These are phyloP conservation scores for Adelphocoris suturalis DNA, from an alignment of 2,888 invertebrate genomes.

Conservation along the genomic window DNA sequence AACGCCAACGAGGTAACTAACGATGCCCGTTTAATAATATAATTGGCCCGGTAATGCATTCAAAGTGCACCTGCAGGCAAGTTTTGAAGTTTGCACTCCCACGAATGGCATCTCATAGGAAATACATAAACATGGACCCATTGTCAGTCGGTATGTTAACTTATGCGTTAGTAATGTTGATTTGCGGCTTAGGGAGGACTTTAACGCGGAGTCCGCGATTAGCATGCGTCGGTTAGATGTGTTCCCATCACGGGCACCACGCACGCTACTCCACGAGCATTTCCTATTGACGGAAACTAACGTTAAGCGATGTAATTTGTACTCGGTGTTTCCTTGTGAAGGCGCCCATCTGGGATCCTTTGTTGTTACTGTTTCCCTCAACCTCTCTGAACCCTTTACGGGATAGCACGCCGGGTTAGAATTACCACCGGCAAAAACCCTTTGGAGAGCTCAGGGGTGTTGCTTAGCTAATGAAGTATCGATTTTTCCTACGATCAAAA, in stretches of 20 bases:
- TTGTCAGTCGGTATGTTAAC: too few relatives aligned
- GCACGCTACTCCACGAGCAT: neutral
- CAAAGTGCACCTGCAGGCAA: too few relatives aligned
- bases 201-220: neutral
- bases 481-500: conserved; percentile 37
- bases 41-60: too few relatives aligned
- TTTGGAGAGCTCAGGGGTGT: conserved; percentile 20
- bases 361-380: conserved; percentile 35
- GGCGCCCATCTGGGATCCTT: neutral
- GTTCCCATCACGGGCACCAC: neutral
- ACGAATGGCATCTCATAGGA: too few relatives aligned
- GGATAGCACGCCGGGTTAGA: neutral
- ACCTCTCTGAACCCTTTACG: neutral
- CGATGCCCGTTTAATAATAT: too few relatives aligned
- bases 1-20: too few relatives aligned
- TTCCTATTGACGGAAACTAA: conserved; percentile 13
- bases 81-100: too few relatives aligned
- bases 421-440: conserved; percentile 43
- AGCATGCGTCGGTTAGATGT: neutral
- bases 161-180: too few relatives aligned
- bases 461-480: conserved; percentile 58
- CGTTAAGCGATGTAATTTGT: conserved; percentile 15
- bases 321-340: conserved; percentile 15
- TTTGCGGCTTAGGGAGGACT: too few relatives aligned
- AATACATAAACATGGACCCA: too few relatives aligned